Conservation (phyloP, 2,888 invertebrate genomes). For the Drosophila peninsularis region DNA sequence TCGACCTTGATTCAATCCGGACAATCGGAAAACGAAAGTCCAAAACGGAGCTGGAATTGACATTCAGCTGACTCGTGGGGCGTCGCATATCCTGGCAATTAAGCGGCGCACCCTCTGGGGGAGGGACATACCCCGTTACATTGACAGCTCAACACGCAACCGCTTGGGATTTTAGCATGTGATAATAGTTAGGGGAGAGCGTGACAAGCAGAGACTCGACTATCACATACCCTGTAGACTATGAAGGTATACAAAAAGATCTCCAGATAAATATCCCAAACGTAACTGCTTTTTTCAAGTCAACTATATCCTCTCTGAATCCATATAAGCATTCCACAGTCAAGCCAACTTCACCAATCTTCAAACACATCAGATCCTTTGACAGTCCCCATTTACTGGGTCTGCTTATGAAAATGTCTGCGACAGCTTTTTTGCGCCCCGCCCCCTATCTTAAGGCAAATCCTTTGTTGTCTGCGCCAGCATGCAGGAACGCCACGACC, state of each 20-base stretch:
- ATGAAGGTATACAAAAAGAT: background rate
- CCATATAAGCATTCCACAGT: background rate
- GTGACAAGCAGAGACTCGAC: background rate
- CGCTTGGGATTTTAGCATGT: conserved; percentile 60
- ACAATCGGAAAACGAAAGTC: background rate
- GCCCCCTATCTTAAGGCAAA: conserved; percentile 31
- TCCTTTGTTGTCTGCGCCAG: conserved; percentile 73
- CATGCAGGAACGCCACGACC: conserved; percentile 16
- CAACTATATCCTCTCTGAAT: background rate
- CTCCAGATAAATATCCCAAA: too few species aligned
- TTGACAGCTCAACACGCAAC: conserved; percentile 44
- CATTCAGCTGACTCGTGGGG: conserved; percentile 12
- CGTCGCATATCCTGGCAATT: conserved; percentile 51
- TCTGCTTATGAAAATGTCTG: conserved; percentile 66
- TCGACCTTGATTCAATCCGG: conserved; percentile 26
- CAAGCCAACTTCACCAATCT: background rate
- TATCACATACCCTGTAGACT: background rate
- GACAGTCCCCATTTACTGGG: background rate
- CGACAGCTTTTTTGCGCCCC: conserved; percentile 40
- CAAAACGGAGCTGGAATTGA: conserved; percentile 4
- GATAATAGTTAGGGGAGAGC: conserved; percentile 37
- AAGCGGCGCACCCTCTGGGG: conserved; percentile 50
- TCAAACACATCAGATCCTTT: background rate
- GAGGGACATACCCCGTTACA: background rate
- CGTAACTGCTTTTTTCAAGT: too few species aligned